Evolutionary conservation across 2,888 invertebrate species (phyloP), one percentile per base, ranked within the genome.

Genomic region (Electrophaes corylata): DNA sequence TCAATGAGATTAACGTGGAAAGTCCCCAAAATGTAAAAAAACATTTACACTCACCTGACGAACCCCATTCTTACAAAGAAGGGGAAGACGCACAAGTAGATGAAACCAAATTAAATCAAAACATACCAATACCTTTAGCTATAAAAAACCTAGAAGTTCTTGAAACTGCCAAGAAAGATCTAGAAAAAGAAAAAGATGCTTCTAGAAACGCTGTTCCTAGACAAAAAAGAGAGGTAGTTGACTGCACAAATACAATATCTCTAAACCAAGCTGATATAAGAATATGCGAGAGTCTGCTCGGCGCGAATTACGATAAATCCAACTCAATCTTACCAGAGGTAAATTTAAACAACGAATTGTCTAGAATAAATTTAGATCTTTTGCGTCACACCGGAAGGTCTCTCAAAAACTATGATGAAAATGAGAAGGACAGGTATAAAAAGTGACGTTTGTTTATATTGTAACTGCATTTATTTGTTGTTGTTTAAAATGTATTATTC

Each of bases 61-160:
- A 88, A 72, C 88, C 89, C 0, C 79, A 86, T 61, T 90, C 88
- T 0, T 88, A 90, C 43, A 84, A 82, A 70, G 67, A 74, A 74
- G 88, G 88, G 0, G 88, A 90, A 73, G 86, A 86, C 56, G 53
- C 60, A 23, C 75, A 81, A 60, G 72, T 67, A 0, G 65, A 72
- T 63, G 60, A 20, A 59, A 57, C 43, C 33, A 58, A 41, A 65
- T 66, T 57, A 61, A 67, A 69, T 23, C 75, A 76, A 67, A 84
- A 83, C 50, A 60, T 84, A 8, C 86, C 84, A 19, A 31, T 83
- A 59, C 77, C 84, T 12, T 70, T 86, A 58, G 81, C 78, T 16
- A 65, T 84, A 53, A 83, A 55, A 53, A 33, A 16, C 4, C 50
- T 18, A 69, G 67, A 53, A 66, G 54, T 5, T 2, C 12, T 3